Evolutionary conservation across 2,113 vertebrate species (phyloP), one percentile per base, ranked within the genome.

Genomic region (Leuciscus idus): DNA sequence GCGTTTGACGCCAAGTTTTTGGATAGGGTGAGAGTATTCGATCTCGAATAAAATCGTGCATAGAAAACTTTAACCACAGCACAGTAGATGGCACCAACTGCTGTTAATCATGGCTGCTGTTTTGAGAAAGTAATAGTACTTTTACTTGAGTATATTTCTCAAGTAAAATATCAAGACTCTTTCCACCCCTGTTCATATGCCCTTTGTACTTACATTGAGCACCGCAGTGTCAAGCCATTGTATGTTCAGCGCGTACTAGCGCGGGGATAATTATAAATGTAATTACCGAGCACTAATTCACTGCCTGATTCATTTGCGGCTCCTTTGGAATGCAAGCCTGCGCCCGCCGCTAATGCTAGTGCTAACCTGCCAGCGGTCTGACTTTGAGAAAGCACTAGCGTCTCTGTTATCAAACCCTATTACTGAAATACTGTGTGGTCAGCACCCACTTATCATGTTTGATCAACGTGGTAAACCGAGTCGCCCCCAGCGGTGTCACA

Each of bases 401-500:
- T 64, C 28, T 61, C 30, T 2, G 61, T 89, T 80, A 88, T 77
- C 75, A 73, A 81, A 79, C 52, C 70, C 81, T 72, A 81, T 88
- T 84, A 88, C 70, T 82, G 59, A 76, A 76, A 75, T 74, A 68
- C 59, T 79, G 85, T 85, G 80, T 77, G 88, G 88, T 91, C 87
- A 85, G 85, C 87, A 66, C 64, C 62, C 59, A 46, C 80, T 83
- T 88, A 85, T 87, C 87, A 55, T 78, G 87, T 88, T 86, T 87
- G 70, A 89, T 88, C 85, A 85, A 39, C 11, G 23, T 19, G 26
- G 83, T 76, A 89, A 88, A 75, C 87, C 75, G 80, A 84, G 83
- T 82, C 83, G 72, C 57, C 68, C 80, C 88, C 76, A 50, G 76
- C 61, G 64, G 57, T 28, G 61, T 57, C 76, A 55, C 72, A 78